These are phyloP conservation scores for Dinomys branickii DNA, from an alignment of 2,113 vertebrate genomes.

Conservation along the genomic window DNA sequence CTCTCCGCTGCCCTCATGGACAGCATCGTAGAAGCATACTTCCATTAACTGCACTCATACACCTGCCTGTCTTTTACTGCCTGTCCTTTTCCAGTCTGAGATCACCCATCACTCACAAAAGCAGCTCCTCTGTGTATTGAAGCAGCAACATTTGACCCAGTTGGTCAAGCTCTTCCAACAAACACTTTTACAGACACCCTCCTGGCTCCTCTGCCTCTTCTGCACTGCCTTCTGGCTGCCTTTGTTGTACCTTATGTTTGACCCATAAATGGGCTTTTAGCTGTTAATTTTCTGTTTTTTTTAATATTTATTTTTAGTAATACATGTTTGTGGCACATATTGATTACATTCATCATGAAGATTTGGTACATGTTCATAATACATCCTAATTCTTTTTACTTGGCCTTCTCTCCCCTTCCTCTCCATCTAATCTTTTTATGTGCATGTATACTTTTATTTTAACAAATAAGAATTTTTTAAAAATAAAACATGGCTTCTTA, in stretches of 20 bases:
- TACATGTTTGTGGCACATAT: not conserved
- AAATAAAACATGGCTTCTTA: slow-evolving; percentile 11
- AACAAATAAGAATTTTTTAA: not conserved
- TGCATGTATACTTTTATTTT: not conserved
- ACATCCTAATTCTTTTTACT: not conserved
- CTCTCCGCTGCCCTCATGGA: not conserved
- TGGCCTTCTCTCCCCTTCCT: not conserved
- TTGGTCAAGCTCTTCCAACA: not conserved
- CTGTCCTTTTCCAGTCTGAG: not conserved
- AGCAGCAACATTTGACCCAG: not conserved
- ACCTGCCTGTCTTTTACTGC: not conserved
- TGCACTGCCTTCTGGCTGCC: not conserved
- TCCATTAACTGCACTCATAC: not conserved
- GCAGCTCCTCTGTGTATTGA: not conserved
- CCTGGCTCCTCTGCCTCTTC: not conserved
- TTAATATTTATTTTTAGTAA: not conserved
- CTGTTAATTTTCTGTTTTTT: not conserved
- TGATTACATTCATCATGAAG: not conserved
- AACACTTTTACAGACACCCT: not conserved
- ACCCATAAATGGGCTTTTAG: not conserved
- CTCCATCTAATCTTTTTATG: not conserved
- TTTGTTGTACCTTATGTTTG: not conserved
- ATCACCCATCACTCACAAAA: not conserved
- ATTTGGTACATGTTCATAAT: not conserved
- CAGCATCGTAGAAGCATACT: not conserved